Percentiles rank a stretch among this genome's conserved stretches.
Conservation (phyloP, 2,888 invertebrate genomes). For the Globia sparganii region DNA sequence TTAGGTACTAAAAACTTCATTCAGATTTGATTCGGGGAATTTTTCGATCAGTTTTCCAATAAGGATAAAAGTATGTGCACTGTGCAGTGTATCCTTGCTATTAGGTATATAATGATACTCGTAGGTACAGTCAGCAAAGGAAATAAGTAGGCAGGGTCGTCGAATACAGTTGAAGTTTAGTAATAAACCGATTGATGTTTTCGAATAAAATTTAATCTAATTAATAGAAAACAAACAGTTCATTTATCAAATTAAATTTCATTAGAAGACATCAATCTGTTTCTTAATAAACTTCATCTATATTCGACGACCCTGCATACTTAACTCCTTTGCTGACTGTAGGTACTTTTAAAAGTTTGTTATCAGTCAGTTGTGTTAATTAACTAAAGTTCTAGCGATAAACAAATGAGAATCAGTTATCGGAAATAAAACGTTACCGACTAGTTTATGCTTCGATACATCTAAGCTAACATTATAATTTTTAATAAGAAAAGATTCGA, state of each 20-base stretch:
- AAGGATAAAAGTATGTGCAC: neutral
- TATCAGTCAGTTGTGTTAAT: neutral
- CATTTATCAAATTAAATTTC: too few relatives aligned
- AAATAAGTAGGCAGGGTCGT: too few relatives aligned
- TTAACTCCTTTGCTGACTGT: too few relatives aligned
- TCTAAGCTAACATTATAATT: too few relatives aligned
- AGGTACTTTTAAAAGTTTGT: neutral
- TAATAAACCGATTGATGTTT: too few relatives aligned
- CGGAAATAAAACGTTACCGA: neutral
- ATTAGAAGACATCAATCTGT: too few relatives aligned
- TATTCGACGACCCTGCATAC: too few relatives aligned
- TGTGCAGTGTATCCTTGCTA: neutral
- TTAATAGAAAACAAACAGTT: too few relatives aligned
- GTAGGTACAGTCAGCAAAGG: conserved; percentile 5
- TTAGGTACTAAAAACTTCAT: neutral
- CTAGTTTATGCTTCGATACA: neutral
- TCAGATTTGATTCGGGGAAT: conserved; percentile 1
- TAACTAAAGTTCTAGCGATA: conserved; percentile 21
- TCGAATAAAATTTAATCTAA: too few relatives aligned
- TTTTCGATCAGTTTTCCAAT: neutral
- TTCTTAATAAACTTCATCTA: too few relatives aligned
- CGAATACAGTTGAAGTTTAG: too few relatives aligned
- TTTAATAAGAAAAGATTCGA: too few relatives aligned
- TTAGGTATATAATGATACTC: neutral
- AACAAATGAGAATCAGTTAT: conserved; percentile 3